Base-by-base conservation (phyloP, 1,140 invertebrate genomes). In the Telenomus remus region DNA sequence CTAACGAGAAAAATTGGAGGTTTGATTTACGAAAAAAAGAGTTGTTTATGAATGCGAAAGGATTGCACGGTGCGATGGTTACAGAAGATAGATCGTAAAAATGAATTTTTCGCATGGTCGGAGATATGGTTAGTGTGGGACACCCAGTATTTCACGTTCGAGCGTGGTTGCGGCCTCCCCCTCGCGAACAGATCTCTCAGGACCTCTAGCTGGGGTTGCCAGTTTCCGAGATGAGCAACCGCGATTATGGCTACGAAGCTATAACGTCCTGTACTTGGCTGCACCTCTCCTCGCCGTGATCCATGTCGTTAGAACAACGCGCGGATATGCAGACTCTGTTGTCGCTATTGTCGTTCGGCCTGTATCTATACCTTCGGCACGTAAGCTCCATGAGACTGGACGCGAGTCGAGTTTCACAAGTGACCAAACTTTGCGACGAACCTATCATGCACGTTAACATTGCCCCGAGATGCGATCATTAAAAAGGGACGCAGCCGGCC, bases 161-260 rank as follows among this genome's bases (percentile, higher is more conserved):
- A 48, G 33, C 37, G 56, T 59, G 48, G 61, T 60, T 66, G 37
- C 37, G 47, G 34, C 49, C 66, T 44, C 13, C 13, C 12, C 43
- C 13, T 13, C n/a, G 6, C 39, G 60, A 64, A 5, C 46, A 50
- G 51, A 57, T 69, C 64, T 57, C 48, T 64, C 43, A 56, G 75
- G 72, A 65, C 70, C 80, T 60, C 81, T 78, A 78, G 80, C 74
- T 76, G 78, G 70, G 79, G 81, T 81, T 84, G 76, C 78, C 68
- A 79, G 71, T 76, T 81, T 65, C 59, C 76, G 66, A 86, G 85
- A 86, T 86, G 81, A 85, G 78, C 74, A 79, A 54, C 70, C 61
- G 61, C 78, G 83, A 85, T 86, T 85, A 82, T 64, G 42, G 53
- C 56, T 60, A 80, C 79, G 51, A 73, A 65, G 51, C 63, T 71